Evolutionary conservation across 2,113 vertebrate genomes (phyloP), one percentile per base, ranked within the genome.

Genomic region (Nibea coibor): DNA sequence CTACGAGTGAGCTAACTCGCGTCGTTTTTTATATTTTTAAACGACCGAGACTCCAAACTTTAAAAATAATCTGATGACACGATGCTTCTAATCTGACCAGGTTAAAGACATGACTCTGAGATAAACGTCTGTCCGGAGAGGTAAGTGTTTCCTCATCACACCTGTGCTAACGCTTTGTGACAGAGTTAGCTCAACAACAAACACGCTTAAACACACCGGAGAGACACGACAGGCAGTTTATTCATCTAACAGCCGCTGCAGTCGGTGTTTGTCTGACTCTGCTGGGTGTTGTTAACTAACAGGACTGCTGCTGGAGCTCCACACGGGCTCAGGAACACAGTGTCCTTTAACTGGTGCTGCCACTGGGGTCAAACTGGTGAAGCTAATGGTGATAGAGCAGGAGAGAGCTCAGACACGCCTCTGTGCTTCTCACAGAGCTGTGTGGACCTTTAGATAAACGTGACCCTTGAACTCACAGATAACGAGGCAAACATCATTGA

Each of bases 271-370:
- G 10, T 7, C 43, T 39, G 0, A 0, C 19, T 70, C 5, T 70
- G n/a, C 50, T 20, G 1, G 0, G 20, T 70, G 20, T 70, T 20
- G 20, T 17, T 42, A 20, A 1, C 0, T n/a, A 11, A 62, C 53
- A 15, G 2, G 0, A 12, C n/a, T 22, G 2, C 4, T 17, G 2
- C 24, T 0, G 20, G 5, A 28, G 11, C 31, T 22, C 31, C 51
- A 43, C 45, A 7, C 12, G 20, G 19, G 28, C 26, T 31, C 3
- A 17, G 59, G 80, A 58, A 82, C 88, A 76, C 20, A 0, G 66
- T 81, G 83, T 89, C 85, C 83, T 89, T 53, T 78, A 51, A 42
- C 51, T 56, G 17, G 20, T 75, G 20, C 39, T 31, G n/a, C 24
- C 31, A 15, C 22, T 1, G 39, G 57, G 76, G 68, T 72, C 48